Evolutionary conservation across 2,113 vertebrate species (phyloP).

Genomic region (Riparia riparia): DNA sequence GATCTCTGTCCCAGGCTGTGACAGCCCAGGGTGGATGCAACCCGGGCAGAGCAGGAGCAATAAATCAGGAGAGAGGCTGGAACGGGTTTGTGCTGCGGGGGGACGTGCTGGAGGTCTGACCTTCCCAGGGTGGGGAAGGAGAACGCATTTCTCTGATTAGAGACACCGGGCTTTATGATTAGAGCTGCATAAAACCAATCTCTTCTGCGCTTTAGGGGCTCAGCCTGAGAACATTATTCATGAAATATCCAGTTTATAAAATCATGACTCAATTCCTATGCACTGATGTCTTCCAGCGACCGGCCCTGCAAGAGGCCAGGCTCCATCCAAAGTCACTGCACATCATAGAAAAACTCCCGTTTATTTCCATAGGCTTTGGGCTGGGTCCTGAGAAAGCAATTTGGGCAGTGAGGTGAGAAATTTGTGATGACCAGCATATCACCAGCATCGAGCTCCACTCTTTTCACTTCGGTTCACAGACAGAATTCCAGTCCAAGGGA

Average conservation of each 20-base stretch:
- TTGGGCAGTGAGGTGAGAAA: not conserved
- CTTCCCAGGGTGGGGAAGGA: not conserved
- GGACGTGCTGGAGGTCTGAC: not conserved
- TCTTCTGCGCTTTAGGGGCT: not conserved
- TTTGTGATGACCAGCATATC: not conserved
- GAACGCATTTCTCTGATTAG: not conserved
- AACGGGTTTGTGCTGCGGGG: not conserved
- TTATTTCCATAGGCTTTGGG: not conserved
- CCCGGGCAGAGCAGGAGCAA: not conserved
- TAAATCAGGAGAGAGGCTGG: not conserved
- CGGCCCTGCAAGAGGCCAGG: not conserved
- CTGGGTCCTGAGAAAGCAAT: not conserved
- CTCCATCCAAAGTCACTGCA: not conserved
- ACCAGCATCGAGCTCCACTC: accelerated
- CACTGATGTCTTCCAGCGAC: not conserved
- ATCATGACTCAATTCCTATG: not conserved
- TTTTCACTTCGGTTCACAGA: not conserved
- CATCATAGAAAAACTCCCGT: not conserved
- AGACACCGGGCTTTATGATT: not conserved
- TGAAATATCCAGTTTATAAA: not conserved
- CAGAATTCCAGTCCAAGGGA: not conserved
- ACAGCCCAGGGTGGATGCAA: not conserved
- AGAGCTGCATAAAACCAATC: not conserved
- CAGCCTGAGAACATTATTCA: not conserved
- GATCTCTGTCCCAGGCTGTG: not conserved